phyloP scores from a whole-genome alignment of 1,140 invertebrate species.

The Trichonephila clavata region DNA sequence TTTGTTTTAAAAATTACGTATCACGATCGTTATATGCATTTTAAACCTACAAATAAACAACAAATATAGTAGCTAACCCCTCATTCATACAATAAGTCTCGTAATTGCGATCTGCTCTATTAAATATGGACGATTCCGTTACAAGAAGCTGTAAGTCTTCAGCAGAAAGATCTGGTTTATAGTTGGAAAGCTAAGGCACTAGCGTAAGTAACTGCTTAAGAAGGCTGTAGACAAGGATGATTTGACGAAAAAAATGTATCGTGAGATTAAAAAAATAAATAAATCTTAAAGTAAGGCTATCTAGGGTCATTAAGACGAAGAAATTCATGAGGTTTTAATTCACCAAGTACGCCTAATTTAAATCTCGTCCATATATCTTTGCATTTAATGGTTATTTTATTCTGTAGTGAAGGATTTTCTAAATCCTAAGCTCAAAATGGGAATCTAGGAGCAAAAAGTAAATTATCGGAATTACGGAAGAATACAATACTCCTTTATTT shows the following conservation, averaged over 20 bases:
- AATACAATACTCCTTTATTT: neutral
- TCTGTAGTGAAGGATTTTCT: constrained; percentile 27
- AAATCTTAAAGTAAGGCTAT: constrained; percentile 50
- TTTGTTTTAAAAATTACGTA: too few relatives aligned
- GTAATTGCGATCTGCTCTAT: constrained; percentile 45
- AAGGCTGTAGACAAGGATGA: constrained; percentile 5
- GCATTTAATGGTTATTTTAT: constrained; percentile 70
- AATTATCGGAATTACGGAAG: neutral
- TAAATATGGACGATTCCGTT: constrained; percentile 59
- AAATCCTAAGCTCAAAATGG: neutral
- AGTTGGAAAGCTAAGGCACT: neutral
- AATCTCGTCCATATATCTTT: constrained; percentile 51
- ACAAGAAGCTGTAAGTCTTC: constrained; percentile 58
- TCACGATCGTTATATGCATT: too few relatives aligned
- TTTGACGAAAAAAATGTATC: neutral
- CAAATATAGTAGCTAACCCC: neutral
- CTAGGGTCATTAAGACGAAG: constrained; percentile 53
- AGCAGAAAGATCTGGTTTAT: constrained; percentile 18
- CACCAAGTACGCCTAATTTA: constrained; percentile 64
- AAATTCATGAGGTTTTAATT: constrained; percentile 69
- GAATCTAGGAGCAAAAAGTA: neutral
- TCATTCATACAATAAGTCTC: neutral
- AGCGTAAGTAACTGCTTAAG: neutral
- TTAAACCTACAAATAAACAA: neutral
- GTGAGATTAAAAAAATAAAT: constrained; percentile 49